phyloP scores from a whole-genome alignment of 2,797 vertebrate species.

The Nyctibius grandis region DNA sequence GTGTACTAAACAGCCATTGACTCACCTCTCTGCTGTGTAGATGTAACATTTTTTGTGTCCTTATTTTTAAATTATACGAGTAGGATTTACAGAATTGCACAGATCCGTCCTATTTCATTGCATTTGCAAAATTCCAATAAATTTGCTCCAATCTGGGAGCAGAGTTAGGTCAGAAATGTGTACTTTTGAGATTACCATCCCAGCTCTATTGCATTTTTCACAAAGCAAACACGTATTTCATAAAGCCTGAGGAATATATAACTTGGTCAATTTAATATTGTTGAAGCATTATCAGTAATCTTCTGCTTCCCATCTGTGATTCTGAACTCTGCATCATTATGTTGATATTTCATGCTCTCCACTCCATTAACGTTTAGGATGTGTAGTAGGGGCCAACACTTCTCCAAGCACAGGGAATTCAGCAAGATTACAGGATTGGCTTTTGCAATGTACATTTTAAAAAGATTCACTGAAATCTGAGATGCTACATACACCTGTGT shows the following conservation, averaged over 20 bases:
- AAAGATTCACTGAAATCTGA: neutral
- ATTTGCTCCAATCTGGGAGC: neutral
- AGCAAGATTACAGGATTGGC: neutral
- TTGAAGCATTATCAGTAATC: neutral
- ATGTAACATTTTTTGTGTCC: neutral
- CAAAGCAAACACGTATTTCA: neutral
- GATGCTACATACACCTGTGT: neutral
- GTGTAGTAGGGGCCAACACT: neutral
- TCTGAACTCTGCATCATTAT: neutral
- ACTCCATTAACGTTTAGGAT: neutral
- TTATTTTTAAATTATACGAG: neutral
- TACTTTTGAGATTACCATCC: neutral
- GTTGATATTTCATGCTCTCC: neutral
- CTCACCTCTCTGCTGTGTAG: neutral
- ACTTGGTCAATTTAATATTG: neutral
- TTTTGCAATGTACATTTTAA: neutral
- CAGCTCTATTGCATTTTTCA: neutral
- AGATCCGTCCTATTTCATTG: neutral
- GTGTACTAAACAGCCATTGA: neutral
- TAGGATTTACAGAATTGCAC: neutral
- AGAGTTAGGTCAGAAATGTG: neutral
- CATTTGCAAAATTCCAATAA: neutral
- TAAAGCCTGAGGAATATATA: neutral
- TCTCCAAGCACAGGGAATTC: neutral
- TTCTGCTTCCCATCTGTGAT: neutral